Conservation (phyloP, 2,797 vertebrate genomes). For the Gadopsis bispinosus region DNA sequence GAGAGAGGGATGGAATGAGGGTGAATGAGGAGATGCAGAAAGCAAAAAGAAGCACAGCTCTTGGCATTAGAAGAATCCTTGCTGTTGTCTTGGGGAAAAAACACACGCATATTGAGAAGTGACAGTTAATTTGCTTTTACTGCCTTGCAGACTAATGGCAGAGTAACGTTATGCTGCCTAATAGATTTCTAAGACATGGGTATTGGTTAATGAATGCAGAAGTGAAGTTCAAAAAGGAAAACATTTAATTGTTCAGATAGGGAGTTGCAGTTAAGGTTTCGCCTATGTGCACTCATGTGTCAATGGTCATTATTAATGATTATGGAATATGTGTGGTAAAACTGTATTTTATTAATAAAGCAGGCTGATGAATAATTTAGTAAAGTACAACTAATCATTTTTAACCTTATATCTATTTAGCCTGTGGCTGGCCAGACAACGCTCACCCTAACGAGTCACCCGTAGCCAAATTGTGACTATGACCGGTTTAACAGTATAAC, state of each 20-base stretch:
- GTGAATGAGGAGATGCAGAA: constrained; percentile 38
- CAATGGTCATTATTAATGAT: constrained; percentile 61
- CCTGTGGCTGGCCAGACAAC: constrained; percentile 43
- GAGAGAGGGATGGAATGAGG: constrained; percentile 9
- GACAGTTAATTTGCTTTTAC: constrained; percentile 81
- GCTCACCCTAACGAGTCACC: constrained; percentile 33
- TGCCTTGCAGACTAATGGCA: constrained; percentile 76
- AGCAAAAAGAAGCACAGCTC: constrained; percentile 55
- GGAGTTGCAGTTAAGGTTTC: constrained; percentile 40
- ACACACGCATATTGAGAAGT: constrained; percentile 64
- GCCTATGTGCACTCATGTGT: constrained; percentile 23
- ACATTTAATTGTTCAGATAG: constrained; percentile 67
- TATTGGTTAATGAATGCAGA: constrained; percentile 81
- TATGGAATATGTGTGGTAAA: constrained; percentile 45
- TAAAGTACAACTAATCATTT: constrained; percentile 51
- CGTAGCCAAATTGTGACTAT: constrained; percentile 46
- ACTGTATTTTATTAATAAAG: constrained; percentile 53
- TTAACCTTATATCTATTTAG: constrained; percentile 45
- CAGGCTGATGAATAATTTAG: constrained; percentile 54
- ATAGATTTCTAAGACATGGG: constrained; percentile 70
- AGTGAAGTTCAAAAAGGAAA: constrained; percentile 69
- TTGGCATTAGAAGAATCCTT: constrained; percentile 65
- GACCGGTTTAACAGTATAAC: constrained; percentile 50
- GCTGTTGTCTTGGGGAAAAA: constrained; percentile 59
- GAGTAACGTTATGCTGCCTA: constrained; percentile 72